phyloP scores from a whole-genome alignment of 2,888 invertebrate species.

The Caenorhabditis sp. region DNA sequence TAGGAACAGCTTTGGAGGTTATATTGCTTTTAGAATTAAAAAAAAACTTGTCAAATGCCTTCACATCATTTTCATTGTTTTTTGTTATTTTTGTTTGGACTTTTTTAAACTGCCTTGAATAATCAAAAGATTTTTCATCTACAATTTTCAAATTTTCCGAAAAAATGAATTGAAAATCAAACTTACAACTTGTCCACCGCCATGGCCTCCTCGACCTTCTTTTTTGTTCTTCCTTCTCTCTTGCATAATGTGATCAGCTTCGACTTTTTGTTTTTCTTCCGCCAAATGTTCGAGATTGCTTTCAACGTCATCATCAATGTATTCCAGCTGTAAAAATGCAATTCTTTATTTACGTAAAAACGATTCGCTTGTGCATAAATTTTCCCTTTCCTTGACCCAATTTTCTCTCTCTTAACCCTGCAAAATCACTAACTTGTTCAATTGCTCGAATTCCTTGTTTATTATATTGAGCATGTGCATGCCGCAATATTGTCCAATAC shows the following conservation, averaged over 20 bases:
- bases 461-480: slow-evolving; percentile 60
- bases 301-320: slow-evolving; percentile 62
- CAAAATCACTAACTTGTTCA: slow-evolving; percentile 47
- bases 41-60: no score
- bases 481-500: slow-evolving; percentile 79
- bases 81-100: no score
- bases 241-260: slow-evolving; percentile 38
- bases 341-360: slow-evolving; percentile 5
- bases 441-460: slow-evolving; percentile 52
- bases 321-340: slow-evolving; percentile 55
- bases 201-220: neutral
- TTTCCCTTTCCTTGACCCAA: no score
- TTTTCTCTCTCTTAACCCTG: no score
- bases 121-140: no score
- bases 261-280: slow-evolving; percentile 61
- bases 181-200: slow-evolving; percentile 36
- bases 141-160: no score
- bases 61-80: neutral
- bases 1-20: no score
- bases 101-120: no score
- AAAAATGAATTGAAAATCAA: no score
- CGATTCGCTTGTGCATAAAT: no score
- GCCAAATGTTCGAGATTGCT: slow-evolving; percentile 56
- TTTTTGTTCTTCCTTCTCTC: slow-evolving; percentile 18
- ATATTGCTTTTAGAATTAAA: no score